Evolutionary conservation across 2,113 vertebrate species (phyloP).

Genomic region (Tauraco erythrolophus): DNA sequence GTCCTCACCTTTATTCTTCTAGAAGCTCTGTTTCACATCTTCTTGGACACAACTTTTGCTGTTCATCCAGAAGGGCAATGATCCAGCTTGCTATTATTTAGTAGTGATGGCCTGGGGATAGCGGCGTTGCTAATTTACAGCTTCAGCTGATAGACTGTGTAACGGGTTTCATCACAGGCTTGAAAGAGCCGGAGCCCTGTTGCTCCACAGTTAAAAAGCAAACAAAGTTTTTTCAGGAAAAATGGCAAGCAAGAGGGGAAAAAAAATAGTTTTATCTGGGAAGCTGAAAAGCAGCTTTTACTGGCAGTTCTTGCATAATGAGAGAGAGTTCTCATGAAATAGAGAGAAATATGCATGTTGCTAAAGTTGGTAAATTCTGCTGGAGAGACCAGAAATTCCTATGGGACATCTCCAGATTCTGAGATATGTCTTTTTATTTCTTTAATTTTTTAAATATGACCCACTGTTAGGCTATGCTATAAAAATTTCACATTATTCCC

Average conservation of each 20-base stretch:
- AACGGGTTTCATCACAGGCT: neutral
- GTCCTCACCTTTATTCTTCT: conserved; percentile 14
- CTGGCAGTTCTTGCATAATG: neutral
- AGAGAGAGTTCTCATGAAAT: too few species aligned
- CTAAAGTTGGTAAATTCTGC: neutral
- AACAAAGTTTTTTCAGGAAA: neutral
- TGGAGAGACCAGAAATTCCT: neutral
- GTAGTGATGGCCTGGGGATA: neutral
- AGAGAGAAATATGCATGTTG: neutral
- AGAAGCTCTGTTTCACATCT: neutral
- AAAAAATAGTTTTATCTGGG: neutral
- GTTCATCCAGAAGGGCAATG: neutral
- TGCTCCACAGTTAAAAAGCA: neutral
- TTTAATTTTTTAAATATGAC: neutral
- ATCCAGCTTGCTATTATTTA: neutral
- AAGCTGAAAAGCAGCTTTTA: conserved; percentile 13
- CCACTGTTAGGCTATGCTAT: neutral
- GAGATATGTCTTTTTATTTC: accelerated
- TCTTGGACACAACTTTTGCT: neutral
- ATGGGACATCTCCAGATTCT: neutral
- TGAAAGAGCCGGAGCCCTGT: neutral
- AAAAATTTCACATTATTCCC: neutral
- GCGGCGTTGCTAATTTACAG: neutral
- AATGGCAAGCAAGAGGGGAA: neutral
- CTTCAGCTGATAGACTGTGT: neutral